Base-by-base conservation (phyloP, 2,113 vertebrate species). In the Trichechus manatus region DNA sequence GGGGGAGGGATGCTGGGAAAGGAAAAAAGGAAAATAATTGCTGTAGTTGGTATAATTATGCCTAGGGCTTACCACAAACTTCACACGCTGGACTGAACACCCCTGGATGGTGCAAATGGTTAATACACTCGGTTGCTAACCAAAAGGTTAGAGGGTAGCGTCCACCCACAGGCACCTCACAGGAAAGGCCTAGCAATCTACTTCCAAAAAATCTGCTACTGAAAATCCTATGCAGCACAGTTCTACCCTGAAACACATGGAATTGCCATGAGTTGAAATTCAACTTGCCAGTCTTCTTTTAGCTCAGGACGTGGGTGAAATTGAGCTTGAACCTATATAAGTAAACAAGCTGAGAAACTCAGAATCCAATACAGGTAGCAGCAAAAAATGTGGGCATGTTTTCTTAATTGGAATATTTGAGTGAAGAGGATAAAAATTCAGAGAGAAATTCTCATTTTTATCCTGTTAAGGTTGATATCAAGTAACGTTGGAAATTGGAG, bases 311-410 rank as follows among this genome's bases (percentile, higher is more conserved):
- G 31, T 53, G 53, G 36, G 47, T 50, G 39, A 75, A 78, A 64
- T 14, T 83, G 85, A 68, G 6, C 77, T 87, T 83, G 44, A 87
- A 94, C 8, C 68, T 95, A 0, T 95, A 0, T 72, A 85, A 89
- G 85, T 82, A 96, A 90, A 94, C 94, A 96, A 78, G 70, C 75
- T 78, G 53, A 36, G 70, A 36, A 86, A 74, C 9, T 23, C 17
- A 74, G 42, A 23, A 61, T 68, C 78, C 42, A 61, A 42, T 14
- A 59, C 61, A 97, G 31, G 74, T 61, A 50, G 56, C 63, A 61
- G 70, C 31, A 59, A 87, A 92, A 93, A 36, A 36, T 74, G 29
- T 7, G 13, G 70, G 56, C 56, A 20, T 36, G 20, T 82, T 93
- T 92, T 93, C 88, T 78, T 61, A 94, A 53, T 78, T 74, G 33